Evolutionary conservation across 2,888 invertebrate species (phyloP).

Genomic region (Melikaiella ostensackeni): DNA sequence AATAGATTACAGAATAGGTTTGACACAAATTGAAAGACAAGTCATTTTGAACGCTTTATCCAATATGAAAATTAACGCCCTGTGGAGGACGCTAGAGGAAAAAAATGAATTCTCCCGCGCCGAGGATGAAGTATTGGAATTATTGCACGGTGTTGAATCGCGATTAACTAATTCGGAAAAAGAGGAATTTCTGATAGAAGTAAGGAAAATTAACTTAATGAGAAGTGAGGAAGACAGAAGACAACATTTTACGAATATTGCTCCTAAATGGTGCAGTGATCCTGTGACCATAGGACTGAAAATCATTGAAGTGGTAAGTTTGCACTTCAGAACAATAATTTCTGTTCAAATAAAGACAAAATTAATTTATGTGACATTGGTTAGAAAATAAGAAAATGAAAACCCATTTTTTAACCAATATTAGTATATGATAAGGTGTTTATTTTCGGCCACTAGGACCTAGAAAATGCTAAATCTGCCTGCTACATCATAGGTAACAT

Average conservation of each 20-base stretch:
- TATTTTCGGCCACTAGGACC: too few species aligned
- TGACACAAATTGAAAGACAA: constrained; percentile 13
- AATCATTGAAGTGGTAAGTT: constrained; percentile 11
- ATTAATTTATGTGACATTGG: too few species aligned
- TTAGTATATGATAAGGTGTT: too few species aligned
- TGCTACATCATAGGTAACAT: too few species aligned
- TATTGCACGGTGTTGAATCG: constrained; percentile 9
- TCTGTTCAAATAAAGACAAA: too few species aligned
- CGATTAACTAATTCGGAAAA: constrained; percentile 11
- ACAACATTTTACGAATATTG: background rate
- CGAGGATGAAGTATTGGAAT: constrained; percentile 10
- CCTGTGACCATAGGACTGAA: constrained; percentile 10
- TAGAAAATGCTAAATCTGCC: too few species aligned
- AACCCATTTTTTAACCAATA: too few species aligned
- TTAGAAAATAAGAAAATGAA: too few species aligned
- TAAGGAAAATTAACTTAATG: constrained; percentile 11
- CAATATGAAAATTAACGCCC: background rate
- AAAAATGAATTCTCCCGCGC: constrained; percentile 7
- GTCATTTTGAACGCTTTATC: background rate
- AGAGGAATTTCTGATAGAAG: background rate
- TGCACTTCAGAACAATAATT: too few species aligned
- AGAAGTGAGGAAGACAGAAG: constrained; percentile 3
- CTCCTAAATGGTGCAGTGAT: background rate
- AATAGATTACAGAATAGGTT: constrained; percentile 16
- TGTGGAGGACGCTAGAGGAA: background rate